Evolutionary conservation across 2,797 vertebrate genomes (phyloP), one percentile per base, ranked within the genome.

Genomic region (Catostomus latipinnis): DNA sequence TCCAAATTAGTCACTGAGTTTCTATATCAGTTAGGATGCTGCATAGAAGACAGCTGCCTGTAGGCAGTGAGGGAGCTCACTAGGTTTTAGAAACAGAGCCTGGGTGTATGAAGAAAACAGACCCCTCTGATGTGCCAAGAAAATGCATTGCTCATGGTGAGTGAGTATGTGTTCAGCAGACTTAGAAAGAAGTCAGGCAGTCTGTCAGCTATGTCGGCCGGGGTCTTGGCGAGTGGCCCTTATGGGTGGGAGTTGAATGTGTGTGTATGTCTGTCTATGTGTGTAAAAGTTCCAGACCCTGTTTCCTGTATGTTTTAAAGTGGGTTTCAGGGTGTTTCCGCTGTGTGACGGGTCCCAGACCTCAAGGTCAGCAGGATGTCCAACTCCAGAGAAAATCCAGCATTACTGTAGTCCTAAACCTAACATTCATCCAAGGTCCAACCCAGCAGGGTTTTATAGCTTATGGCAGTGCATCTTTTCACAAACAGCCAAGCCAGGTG

Each of bases 341-440:
- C 91, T 90, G 89, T 92, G 88, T 89, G 86, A 88, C 91, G 88
- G 89, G 90, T 92, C 89, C 90, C 84, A 85, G 83, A 69, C 90
- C 91, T 82, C 88, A 91, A 89, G 88, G 91, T 87, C 83, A 89
- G 84, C 83, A 68, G 74, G 48, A 53, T 8, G 50, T 68, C 69
- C 69, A 50, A 52, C 68, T 60, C 63, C 62, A 70, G 71, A 74
- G 79, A 62, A 78, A 78, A 53, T 67, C 57, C 56, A 78, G 63
- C 57, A 53, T 65, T 75, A 18, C 73, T 54, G 16, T 16, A 65
- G 34, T 54, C 34, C 72, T 63, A 54, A 34, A 74, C 22, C 2
- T 57, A 76, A 61, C 65, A 68, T 69, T 71, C 50, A 62, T 63
- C 49, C 53, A 66, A 18, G 45, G 43, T 56, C 60, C 70, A 65